Conservation (phyloP, 2,888 invertebrate genomes). For the Baccha elongata region DNA sequence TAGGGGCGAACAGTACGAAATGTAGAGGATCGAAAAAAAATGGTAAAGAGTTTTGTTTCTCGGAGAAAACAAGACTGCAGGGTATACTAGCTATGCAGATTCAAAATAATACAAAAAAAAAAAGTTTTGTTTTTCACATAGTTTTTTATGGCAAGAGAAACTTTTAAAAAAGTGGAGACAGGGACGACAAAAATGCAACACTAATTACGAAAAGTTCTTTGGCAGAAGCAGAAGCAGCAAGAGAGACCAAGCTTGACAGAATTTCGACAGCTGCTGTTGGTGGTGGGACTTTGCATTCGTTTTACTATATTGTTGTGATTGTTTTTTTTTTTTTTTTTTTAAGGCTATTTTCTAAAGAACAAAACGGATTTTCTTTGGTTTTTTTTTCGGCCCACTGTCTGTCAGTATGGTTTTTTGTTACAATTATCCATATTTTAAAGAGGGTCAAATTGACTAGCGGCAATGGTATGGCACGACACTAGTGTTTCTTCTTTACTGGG, state of each 20-base stretch:
- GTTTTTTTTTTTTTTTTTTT: not conserved
- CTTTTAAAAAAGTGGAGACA: constrained; percentile 20
- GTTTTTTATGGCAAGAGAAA: constrained; percentile 20
- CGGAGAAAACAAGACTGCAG: constrained; percentile 53
- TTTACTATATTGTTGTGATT: constrained; percentile 18
- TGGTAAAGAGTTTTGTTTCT: constrained; percentile 52
- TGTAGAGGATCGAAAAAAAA: constrained; percentile 24
- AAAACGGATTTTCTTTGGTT: constrained; percentile 27
- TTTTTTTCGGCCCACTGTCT: constrained; percentile 30
- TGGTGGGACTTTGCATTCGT: constrained; percentile 31
- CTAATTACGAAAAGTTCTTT: constrained; percentile 69
- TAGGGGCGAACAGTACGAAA: constrained; percentile 43
- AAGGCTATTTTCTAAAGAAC: constrained; percentile 40
- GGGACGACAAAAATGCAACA: constrained; percentile 54
- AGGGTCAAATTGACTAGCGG: constrained; percentile 62
- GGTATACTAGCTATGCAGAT: constrained; percentile 57
- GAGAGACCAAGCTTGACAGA: constrained; percentile 47
- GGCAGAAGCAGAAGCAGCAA: constrained; percentile 33
- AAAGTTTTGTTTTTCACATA: constrained; percentile 16
- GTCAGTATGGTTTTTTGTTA: constrained; percentile 44
- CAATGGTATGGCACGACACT: constrained; percentile 17
- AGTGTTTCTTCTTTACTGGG: constrained; percentile 9
- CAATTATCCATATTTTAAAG: constrained; percentile 58
- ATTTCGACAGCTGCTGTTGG: constrained; percentile 63
- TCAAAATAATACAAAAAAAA: constrained; percentile 17